A percentile compares a stretch with the other conserved stretches of the same genome.
Evolutionary conservation across 2,888 invertebrate species (phyloP).

Genomic region (Eledone cirrhosa): DNA sequence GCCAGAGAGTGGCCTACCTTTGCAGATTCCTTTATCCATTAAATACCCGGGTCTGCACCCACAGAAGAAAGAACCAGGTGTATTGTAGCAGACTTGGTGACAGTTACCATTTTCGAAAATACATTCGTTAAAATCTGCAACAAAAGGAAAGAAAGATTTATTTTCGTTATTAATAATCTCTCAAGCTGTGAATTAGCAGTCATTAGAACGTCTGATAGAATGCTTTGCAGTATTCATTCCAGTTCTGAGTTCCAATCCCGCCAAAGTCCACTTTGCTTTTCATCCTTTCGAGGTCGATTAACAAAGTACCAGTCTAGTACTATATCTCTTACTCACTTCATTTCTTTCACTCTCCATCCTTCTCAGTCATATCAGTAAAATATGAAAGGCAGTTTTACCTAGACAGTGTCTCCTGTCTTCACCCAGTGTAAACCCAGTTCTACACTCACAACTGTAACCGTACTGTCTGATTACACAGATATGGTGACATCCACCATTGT

Average conservation of each 20-base stretch:
- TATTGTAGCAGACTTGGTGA: constrained; percentile 51
- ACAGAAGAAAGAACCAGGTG: constrained; percentile 49
- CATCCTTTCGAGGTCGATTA: no score
- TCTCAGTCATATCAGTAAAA: not conserved
- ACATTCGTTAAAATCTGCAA: constrained; percentile 52
- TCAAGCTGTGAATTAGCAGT: no score
- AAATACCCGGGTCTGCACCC: constrained; percentile 45
- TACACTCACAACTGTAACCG: constrained; percentile 45
- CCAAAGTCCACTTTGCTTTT: no score
- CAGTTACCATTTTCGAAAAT: constrained; percentile 51
- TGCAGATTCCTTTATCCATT: constrained; percentile 39
- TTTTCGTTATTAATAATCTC: not conserved
- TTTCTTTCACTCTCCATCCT: no score
- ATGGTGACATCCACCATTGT: constrained; percentile 54
- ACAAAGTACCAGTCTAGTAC: no score
- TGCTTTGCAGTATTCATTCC: no score
- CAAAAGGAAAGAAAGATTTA: not conserved
- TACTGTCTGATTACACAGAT: constrained; percentile 39
- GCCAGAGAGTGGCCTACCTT: constrained; percentile 38
- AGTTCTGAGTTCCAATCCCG: no score
- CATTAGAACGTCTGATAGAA: no score
- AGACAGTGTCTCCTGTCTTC: constrained; percentile 41
- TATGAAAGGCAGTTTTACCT: constrained; percentile 37
- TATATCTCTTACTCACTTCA: no score
- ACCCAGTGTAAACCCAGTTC: constrained; percentile 42